Conservation (phyloP, 2,113 vertebrate genomes). For the Malurus elegans region DNA sequence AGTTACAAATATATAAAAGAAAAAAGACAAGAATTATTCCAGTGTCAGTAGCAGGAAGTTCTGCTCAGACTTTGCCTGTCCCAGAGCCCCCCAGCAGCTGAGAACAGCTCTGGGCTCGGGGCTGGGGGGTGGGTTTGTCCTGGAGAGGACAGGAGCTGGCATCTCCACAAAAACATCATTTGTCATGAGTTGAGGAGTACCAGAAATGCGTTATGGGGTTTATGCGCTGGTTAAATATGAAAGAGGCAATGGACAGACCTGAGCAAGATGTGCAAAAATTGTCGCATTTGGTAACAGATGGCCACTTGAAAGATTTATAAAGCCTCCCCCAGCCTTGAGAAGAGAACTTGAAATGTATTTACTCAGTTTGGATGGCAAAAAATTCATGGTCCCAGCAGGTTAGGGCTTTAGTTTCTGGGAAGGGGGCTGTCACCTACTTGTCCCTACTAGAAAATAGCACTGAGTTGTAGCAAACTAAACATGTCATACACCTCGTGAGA, state of each 20-base stretch:
- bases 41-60: neutral
- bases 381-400: neutral
- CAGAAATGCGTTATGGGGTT: neutral
- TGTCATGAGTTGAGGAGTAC: neutral
- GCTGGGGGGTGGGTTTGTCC: neutral
- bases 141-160: neutral
- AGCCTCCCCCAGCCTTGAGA: neutral
- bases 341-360: neutral
- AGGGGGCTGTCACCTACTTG: neutral
- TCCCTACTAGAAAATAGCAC: neutral
- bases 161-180: neutral
- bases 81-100: neutral
- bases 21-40: too few species aligned
- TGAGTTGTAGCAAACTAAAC: neutral
- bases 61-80: neutral
- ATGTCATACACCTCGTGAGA: neutral
- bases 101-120: neutral
- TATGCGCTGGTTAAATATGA: neutral
- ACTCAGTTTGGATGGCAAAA: neutral
- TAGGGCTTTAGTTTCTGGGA: neutral
- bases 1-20: too few species aligned
- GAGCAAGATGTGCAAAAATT: neutral
- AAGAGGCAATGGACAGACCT: neutral
- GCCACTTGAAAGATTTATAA: neutral
- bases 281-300: neutral